phyloP scores from a whole-genome alignment of 2,888 invertebrate species.

The Drosophila atripex region DNA sequence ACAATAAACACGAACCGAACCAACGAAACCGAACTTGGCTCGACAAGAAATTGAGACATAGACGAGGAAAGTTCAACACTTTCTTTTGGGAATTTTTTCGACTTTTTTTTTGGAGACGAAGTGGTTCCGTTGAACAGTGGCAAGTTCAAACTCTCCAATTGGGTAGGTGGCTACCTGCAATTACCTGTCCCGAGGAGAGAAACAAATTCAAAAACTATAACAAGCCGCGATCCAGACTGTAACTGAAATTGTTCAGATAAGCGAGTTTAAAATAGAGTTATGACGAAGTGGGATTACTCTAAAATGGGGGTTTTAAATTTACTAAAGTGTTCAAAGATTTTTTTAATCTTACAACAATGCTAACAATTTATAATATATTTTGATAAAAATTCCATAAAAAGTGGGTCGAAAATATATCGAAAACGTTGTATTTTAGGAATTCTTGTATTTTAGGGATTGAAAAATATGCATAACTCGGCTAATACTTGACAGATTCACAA shows the following conservation, averaged over 20 bases:
- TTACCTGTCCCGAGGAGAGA: constrained; percentile 43
- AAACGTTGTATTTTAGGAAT: too few relatives aligned
- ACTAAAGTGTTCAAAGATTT: not conserved
- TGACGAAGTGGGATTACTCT: not conserved
- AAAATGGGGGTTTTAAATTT: not conserved
- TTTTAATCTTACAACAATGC: too few relatives aligned
- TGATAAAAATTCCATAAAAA: too few relatives aligned
- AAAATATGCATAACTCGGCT: too few relatives aligned
- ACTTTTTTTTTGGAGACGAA: not conserved
- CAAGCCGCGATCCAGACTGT: constrained; percentile 11
- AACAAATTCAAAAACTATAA: constrained; percentile 36
- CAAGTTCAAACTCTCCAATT: constrained; percentile 55
- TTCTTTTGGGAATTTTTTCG: constrained; percentile 52
- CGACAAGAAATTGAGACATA: constrained; percentile 60
- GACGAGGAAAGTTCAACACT: constrained; percentile 67
- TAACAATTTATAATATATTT: too few relatives aligned
- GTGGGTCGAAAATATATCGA: too few relatives aligned
- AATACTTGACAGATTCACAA: too few relatives aligned
- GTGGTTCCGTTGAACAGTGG: constrained; percentile 49
- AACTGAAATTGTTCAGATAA: not conserved
- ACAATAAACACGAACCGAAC: constrained; percentile 57
- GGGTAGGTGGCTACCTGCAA: constrained; percentile 61
- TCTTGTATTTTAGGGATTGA: too few relatives aligned
- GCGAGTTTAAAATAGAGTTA: not conserved
- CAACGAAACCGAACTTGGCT: constrained; percentile 31